Conservation (phyloP, 1,140 invertebrate genomes). For the Globodera rostochiensis region DNA sequence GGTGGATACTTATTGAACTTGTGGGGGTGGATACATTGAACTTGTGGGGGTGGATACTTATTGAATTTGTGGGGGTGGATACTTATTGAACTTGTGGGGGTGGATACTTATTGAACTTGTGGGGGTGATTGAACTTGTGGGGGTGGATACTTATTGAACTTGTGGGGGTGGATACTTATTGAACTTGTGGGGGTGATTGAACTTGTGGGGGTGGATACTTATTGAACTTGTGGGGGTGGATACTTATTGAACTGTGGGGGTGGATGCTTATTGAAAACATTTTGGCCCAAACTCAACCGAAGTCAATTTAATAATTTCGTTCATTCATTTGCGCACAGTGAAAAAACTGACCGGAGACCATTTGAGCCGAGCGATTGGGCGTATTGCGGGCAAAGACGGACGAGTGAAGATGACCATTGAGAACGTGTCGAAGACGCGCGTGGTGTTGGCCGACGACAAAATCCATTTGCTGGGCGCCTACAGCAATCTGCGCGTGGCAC, state of each 20-base stretch:
- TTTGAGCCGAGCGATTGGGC: conserved; percentile 87
- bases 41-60: conserved; percentile 28
- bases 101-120: conserved; percentile 4
- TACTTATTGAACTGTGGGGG: conserved; percentile 22
- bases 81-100: conserved; percentile 19
- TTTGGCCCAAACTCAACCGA: not conserved
- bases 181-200: conserved; percentile 22
- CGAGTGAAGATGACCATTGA: conserved; percentile 97
- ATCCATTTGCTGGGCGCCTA: conserved; percentile 96
- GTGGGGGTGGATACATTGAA: no score
- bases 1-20: no score
- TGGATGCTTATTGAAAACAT: conserved; percentile 11
- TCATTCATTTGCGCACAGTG: conserved; percentile 70
- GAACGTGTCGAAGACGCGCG: conserved; percentile 96
- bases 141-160: no score
- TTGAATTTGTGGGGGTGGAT: conserved; percentile 27
- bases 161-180: not conserved
- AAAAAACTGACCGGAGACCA: conserved; percentile 94
- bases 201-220: conserved; percentile 28
- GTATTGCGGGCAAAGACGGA: conserved; percentile 94
- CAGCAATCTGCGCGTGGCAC: conserved; percentile 92
- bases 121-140: no score
- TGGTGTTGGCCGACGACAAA: conserved; percentile 91
- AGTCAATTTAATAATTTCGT: conserved; percentile 5
- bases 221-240: conserved; percentile 25